Evolutionary conservation across 2,888 invertebrate species (phyloP).

Genomic region (Stegana nigrithorax): DNA sequence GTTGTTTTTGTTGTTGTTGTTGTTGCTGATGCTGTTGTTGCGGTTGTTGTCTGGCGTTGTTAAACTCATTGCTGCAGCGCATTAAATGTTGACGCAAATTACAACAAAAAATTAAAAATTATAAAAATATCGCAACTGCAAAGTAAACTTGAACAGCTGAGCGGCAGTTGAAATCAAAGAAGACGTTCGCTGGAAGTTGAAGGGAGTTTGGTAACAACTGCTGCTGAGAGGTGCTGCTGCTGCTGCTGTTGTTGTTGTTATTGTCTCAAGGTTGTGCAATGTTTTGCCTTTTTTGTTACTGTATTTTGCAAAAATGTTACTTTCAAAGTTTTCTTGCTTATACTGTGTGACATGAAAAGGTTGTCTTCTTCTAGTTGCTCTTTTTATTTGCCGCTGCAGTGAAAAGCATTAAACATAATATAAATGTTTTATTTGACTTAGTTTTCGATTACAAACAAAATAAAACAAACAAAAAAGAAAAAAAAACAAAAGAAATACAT

Average conservation of each 20-base stretch:
- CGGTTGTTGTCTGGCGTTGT: too few species aligned
- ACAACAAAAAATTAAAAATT: too few species aligned
- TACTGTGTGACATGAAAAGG: slow-evolving; percentile 16
- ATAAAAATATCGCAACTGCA: too few species aligned
- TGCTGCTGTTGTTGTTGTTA: slow-evolving; percentile 4
- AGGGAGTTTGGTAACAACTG: background rate
- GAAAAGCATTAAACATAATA: slow-evolving; percentile 9
- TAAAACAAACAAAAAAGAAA: too few species aligned
- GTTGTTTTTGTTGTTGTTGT: too few species aligned
- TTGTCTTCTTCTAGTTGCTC: slow-evolving; percentile 2
- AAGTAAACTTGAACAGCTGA: too few species aligned
- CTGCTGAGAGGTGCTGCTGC: background rate
- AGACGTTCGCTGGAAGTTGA: background rate
- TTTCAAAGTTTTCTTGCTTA: slow-evolving; percentile 1
- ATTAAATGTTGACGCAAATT: too few species aligned
- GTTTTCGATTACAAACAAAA: background rate
- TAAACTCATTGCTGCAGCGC: too few species aligned
- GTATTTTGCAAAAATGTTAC: background rate
- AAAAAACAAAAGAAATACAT: too few species aligned
- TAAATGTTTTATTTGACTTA: background rate
- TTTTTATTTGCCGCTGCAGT: background rate
- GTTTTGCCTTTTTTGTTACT: background rate
- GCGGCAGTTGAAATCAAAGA: too few species aligned
- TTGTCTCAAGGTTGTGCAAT: slow-evolving; percentile 17
- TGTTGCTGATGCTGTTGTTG: too few species aligned